Evolutionary conservation across 2,797 vertebrate species (phyloP), one percentile per base, ranked within the genome.

Genomic region (Rousettus madagascariensis): DNA sequence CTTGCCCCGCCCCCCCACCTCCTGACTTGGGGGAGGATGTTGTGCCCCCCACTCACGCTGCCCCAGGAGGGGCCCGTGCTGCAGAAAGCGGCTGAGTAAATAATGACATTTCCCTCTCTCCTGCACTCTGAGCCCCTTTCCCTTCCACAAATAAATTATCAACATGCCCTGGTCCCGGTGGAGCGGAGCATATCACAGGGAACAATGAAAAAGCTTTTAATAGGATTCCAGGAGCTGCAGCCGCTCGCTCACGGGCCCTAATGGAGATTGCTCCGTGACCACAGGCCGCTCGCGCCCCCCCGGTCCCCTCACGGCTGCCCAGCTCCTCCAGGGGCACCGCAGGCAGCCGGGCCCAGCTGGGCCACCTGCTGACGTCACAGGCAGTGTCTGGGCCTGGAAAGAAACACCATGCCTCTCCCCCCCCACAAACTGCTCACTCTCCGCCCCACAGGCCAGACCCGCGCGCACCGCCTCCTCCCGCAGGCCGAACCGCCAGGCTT

Each of bases 131-230:
- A 87, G 26, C 95, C 95, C 95, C 95, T 87, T 94, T 91, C 90
- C 78, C 95, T 97, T 97, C 96, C 95, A 97, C 97, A 97, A 97
- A 97, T 97, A 97, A 97, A 97, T 97, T 93, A 96, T 96, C 97
- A 92, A 86, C 97, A 75, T 86, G 93, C 95, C 95, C 96, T 51
- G 97, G 96, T 94, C 95, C 96, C 94, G 15, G 93, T 2, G 90
- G 97, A 97, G 59, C 6, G 26, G 20, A 97, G 96, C 94, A 22
- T 33, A 82, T 90, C 86, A 7, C 77, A 0, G 87, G 88, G 92
- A 97, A 98, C 97, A 97, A 97, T 98, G 97, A 95, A 96, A 97
- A 97, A 93, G 97, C 97, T 98, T 97, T 97, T 97, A 97, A 97
- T 97, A 96, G 97, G 97, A 96, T 97, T 97, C 97, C 93, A 92